These are phyloP conservation scores for Cephalopterus ornatus DNA, from an alignment of 2,113 vertebrate species.

Conservation along the genomic window DNA sequence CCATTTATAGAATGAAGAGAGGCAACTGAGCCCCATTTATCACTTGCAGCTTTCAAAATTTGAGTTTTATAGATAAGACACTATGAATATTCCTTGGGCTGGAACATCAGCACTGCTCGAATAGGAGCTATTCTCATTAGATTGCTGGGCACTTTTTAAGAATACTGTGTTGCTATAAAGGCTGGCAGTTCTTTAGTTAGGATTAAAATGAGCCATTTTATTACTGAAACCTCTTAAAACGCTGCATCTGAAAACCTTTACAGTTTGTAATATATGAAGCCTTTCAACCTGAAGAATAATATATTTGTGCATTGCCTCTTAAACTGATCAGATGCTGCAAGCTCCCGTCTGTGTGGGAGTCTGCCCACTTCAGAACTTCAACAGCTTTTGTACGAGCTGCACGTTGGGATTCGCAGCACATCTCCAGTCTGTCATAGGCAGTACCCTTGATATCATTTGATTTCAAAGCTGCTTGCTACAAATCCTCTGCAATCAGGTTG, in stretches of 20 bases:
- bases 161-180: constrained; percentile 1
- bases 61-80: neutral
- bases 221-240: neutral
- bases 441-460: neutral
- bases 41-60: neutral
- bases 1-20: neutral
- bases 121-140: neutral
- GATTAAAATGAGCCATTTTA: constrained; percentile 35
- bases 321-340: neutral
- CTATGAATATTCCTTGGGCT: neutral
- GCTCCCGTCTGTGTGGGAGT: neutral
- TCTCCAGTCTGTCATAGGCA: neutral
- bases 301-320: neutral
- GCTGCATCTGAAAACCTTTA: neutral
- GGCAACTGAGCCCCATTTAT: neutral
- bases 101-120: neutral
- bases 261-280: neutral
- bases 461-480: constrained; percentile 56
- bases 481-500: constrained; percentile 55
- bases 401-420: constrained; percentile 16
- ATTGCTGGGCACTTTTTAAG: neutral
- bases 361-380: neutral
- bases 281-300: neutral
- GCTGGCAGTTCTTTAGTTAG: neutral
- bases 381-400: neutral